These are phyloP conservation scores for Epinephelus malabaricus DNA, from an alignment of 2,797 vertebrate genomes.

Conservation along the genomic window DNA sequence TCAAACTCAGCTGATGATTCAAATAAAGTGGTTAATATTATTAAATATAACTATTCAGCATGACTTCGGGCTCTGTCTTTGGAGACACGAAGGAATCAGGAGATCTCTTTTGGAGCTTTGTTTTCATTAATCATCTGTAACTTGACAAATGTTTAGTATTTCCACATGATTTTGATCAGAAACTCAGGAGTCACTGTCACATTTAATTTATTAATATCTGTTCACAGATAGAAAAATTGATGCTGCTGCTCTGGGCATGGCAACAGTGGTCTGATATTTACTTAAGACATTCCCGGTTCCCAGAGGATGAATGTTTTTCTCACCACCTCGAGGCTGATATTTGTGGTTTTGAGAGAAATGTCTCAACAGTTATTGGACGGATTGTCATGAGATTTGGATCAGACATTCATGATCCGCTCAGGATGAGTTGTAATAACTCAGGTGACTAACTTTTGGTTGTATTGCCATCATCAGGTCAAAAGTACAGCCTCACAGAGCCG, in stretches of 20 bases:
- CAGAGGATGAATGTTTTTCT: background rate
- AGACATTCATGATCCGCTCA: background rate
- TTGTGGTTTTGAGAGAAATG: background rate
- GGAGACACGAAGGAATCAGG: conserved; percentile 15
- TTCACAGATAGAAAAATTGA: background rate
- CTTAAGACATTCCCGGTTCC: background rate
- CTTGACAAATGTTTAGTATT: background rate
- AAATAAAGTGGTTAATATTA: conserved; percentile 3
- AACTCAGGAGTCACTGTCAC: background rate
- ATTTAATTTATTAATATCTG: background rate
- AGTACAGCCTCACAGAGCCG: too few relatives aligned
- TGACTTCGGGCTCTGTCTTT: background rate
- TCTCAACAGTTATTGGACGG: too few relatives aligned
- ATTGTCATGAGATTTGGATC: background rate
- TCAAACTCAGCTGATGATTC: background rate
- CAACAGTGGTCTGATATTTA: background rate
- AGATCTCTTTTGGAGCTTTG: conserved; percentile 11
- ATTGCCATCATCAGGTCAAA: too few relatives aligned
- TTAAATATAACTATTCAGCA: background rate
- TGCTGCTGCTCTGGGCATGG: background rate
- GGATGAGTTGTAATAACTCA: too few relatives aligned
- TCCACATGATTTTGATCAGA: conserved; percentile 1
- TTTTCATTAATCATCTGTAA: background rate
- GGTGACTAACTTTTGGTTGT: too few relatives aligned
- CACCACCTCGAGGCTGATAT: background rate